A percentile compares a stretch with the other conserved stretches of the same genome.
Conservation (phyloP, 2,113 vertebrate species). For the Acinonyx jubatus region DNA sequence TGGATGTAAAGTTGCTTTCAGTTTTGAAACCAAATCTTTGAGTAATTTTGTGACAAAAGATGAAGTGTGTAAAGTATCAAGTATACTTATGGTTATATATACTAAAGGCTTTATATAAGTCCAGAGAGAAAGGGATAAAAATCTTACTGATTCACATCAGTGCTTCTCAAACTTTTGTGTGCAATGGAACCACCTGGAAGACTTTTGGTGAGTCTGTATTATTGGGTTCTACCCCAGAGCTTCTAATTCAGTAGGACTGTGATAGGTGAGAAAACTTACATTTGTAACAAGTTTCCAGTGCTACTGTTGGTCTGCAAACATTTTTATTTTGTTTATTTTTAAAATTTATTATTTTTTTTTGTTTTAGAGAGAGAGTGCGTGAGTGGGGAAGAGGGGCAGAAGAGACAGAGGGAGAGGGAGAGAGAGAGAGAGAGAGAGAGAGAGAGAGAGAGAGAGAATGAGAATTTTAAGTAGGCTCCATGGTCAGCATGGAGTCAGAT, state of each 20-base stretch:
- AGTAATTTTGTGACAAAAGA: neutral
- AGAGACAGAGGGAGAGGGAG: too few species aligned
- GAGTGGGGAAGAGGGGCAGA: too few species aligned
- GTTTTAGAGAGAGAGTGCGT: too few species aligned
- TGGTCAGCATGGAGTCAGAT: too few species aligned
- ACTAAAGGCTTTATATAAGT: neutral
- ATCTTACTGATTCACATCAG: neutral
- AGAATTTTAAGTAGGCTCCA: too few species aligned
- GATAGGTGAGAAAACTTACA: neutral
- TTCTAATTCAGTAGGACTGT: slow-evolving; percentile 7
- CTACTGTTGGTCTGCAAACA: neutral
- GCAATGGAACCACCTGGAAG: neutral
- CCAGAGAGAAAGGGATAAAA: neutral
- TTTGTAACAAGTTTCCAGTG: neutral
- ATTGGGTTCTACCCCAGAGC: neutral
- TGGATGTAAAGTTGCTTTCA: neutral
- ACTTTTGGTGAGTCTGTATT: neutral
- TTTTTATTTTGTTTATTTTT: too few species aligned
- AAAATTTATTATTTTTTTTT: too few species aligned
- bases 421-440: too few species aligned
- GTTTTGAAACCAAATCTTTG: neutral
- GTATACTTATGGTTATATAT: neutral
- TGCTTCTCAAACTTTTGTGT: neutral
- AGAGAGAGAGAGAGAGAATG: too few species aligned
- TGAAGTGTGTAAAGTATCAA: neutral